Base-by-base conservation (phyloP, 1,140 invertebrate species). In the Belonocnema kinseyi region DNA sequence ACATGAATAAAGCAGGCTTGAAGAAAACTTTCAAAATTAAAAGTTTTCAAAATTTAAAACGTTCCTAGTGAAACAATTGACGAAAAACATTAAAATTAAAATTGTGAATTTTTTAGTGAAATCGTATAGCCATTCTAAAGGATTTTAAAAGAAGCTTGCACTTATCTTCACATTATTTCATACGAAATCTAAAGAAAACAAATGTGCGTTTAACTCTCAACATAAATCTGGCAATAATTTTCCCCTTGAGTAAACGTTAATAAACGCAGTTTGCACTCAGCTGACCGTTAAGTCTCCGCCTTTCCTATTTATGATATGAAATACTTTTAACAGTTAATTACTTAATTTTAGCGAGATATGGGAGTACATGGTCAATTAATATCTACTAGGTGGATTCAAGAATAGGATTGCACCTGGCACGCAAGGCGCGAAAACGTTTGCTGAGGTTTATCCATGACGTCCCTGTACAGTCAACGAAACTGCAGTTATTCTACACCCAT, bases 321-420 rank as follows among this genome's bases (percentile, higher is more conserved):
- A 33, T 46, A 66, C 61, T 33, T 66, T 66, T 40, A 66, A 16
- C 5, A 40, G 26, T 16, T 66, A 66, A 66, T 66, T 66, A 66
- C 61, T 66, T 40, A 33, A 26, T 40, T 66, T 66, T 46, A 66
- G 61, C 33, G 33, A 66, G 40, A 66, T n/a, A n/a, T 66, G 61
- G 33, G 40, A 66, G 46, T 33, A 66, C 61, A 66, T 40, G 14
- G 33, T 46, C 26, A 66, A 66, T 66, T 33, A 66, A 66, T 33
- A 66, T n/a, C 33, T 33, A 5, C 21, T 26, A 13, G 33, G n/a
- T 66, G 33, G 40, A 14, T 66, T 7, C 26, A 66, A 66, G 26
- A 66, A 66, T 66, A 66, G 61, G n/a, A 66, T 33, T 66, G 26
- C 58, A 66, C 58, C 58, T 66, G 61, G 26, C 61, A 66, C 61